Evolutionary conservation across 2,113 vertebrate genomes (phyloP), one percentile per base, ranked within the genome.

Genomic region (Etheostoma spectabile): DNA sequence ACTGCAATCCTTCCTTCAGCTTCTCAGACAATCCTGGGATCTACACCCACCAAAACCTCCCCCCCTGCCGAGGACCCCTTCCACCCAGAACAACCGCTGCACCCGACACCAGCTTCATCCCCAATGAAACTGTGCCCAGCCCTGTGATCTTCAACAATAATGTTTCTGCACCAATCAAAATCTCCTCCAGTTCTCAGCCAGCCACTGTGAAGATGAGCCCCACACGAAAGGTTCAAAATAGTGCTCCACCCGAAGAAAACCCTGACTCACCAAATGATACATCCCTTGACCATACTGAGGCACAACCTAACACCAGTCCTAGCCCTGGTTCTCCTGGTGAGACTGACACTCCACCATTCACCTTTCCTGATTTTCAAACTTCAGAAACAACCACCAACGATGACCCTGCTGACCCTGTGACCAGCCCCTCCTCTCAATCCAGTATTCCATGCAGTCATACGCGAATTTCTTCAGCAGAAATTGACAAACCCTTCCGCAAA

Each of bases 1-100:
- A 84, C 33, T 91, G 75, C 61, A 90, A 88, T 70, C 89, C 91
- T 3, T 82, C 88, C 33, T 94, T 93, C 78, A 89, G 60, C 35
- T 81, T 87, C 12, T 15, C 86, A 21, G 88, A 91, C 51, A 93
- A 88, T 45, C n/a, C 78, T 19, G 86, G 65, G 11, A 45, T 73
- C 51, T 81, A 82, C 80, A 80, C 77, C 27, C 79, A 82, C 24
- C 88, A 70, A 30, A 89, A 92, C 42, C 61, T 52, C 35, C 52
- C 74, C 6, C 5, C 42, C 65, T 11, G 60, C 27, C 85, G 10
- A 42, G 88, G 71, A 51, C 49, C 46, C 3, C 6, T 51, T 63
- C 67, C 74, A 46, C 75, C 76, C 18, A 68, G 3, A 70, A 16
- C 30, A 0, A 22, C 67, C n/a, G 27, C 22, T 56, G 14, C 35